phyloP scores from a whole-genome alignment of 2,797 vertebrate genomes.

The Erithacus rubecula region DNA sequence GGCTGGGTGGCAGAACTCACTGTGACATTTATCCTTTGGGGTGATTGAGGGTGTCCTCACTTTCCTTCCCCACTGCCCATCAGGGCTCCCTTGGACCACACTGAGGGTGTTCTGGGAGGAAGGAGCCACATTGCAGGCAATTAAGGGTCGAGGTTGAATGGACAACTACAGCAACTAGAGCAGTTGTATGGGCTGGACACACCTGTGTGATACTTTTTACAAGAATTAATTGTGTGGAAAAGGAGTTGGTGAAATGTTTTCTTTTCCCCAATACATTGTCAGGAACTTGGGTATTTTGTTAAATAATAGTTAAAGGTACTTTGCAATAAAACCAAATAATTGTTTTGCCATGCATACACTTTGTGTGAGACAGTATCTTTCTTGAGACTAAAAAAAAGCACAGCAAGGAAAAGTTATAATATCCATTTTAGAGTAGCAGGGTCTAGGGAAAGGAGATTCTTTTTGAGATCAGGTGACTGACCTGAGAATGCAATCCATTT shows the following conservation, averaged over 20 bases:
- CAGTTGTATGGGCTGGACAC: background rate
- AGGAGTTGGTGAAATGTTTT: background rate
- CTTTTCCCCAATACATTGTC: background rate
- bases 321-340: background rate
- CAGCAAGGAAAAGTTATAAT: background rate
- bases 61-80: background rate
- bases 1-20: background rate
- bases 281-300: background rate
- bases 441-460: background rate
- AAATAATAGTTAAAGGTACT: background rate
- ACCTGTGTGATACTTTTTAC: background rate
- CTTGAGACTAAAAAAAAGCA: background rate
- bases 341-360: background rate
- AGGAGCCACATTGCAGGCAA: rapidly evolving
- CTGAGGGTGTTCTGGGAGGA: background rate
- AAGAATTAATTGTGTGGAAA: background rate
- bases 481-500: background rate
- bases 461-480: background rate
- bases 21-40: background rate
- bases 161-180: background rate
- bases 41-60: background rate
- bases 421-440: background rate
- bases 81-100: background rate
- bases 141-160: background rate
- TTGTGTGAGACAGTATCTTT: background rate